Base-by-base conservation (phyloP, 2,113 vertebrate genomes). In the Lepus americanus region DNA sequence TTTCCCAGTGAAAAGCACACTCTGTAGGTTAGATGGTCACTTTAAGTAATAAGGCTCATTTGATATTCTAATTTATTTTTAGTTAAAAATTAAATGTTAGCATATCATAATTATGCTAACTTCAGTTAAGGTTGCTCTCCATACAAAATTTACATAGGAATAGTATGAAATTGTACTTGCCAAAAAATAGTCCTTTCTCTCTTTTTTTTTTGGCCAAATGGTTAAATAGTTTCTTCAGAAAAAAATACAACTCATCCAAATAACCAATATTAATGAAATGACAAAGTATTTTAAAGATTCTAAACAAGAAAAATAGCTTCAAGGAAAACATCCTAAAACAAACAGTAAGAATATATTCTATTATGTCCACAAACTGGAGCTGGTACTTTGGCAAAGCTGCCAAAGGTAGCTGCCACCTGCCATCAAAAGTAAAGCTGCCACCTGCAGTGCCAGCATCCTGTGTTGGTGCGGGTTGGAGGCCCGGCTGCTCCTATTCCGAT, bases 71-170 rank as follows among this genome's bases (percentile, higher is more conserved):
- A 73, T 81, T 92, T 1, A 27, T 95, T 96, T 83, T 77, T 78
- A 91, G 80, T 33, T 84, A 81, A 87, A 95, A 95, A 87, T 81
- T 90, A 83, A 80, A 70, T 82, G 82, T 90, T 79, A 95, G n/a
- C 31, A 63, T 51, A 93, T 79, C 79, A 70, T 84, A 84, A 39
- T 87, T 87, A 89, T 11, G 31, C 17, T 94, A 94, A 53, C 36
- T 70, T 87, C 59, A 93, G 11, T 92, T 90, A 77, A 82, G 17
- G n/a, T 22, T 82, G 25, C 20, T 76, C 23, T 55, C 80, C 73
- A 17, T 49, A 63, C 79, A 51, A 95, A 66, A 69, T 63, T 11
- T 44, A 63, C 49, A 94, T 7, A 72, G 67, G 76, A 92, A 90
- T 74, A 67, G 25, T 7, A 87, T 16, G 4, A 94, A 91, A 82